These are phyloP conservation scores for Trichonephila clavata DNA, from an alignment of 1,140 invertebrate species.

Conservation along the genomic window DNA sequence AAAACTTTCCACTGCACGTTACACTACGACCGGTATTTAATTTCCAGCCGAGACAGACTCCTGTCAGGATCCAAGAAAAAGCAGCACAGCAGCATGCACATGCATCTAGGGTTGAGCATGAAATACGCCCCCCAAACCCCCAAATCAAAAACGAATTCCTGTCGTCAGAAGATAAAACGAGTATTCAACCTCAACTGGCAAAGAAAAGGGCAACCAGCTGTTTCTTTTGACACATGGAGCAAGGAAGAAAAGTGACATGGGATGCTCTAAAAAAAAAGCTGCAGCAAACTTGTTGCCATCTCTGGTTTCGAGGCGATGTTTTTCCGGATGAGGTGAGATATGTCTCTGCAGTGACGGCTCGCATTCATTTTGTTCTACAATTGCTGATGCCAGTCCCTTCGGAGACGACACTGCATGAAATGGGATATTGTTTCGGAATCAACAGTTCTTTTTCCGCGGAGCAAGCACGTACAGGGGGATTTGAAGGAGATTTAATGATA, in stretches of 20 bases:
- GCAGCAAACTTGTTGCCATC: conserved; percentile 60
- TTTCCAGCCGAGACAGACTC: not conserved
- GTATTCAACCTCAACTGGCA: conserved; percentile 34
- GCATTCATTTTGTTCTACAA: conserved; percentile 21
- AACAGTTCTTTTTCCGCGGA: not conserved
- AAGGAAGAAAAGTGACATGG: conserved; percentile 42
- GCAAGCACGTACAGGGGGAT: not conserved
- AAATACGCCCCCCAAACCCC: not conserved
- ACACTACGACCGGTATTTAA: not conserved
- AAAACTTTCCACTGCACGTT: not conserved
- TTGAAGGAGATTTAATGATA: not conserved
- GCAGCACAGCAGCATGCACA: not conserved
- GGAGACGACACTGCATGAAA: not conserved
- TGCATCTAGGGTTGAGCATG: not conserved
- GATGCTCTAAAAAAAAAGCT: conserved; percentile 8
- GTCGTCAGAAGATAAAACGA: conserved; percentile 70
- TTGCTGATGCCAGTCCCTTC: not conserved
- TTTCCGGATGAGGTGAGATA: conserved; percentile 57
- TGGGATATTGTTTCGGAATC: conserved; percentile 44
- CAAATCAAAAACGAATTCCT: conserved; percentile 71
- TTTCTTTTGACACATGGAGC: conserved; percentile 59
- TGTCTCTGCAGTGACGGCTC: conserved; percentile 18
- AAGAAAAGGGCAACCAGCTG: conserved; percentile 68
- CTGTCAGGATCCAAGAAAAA: not conserved
- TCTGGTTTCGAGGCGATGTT: conserved; percentile 43